Percentiles rank a stretch among this genome's conserved stretches.
Evolutionary conservation across 2,113 vertebrate genomes (phyloP).

Genomic region (Ellobius talpinus): DNA sequence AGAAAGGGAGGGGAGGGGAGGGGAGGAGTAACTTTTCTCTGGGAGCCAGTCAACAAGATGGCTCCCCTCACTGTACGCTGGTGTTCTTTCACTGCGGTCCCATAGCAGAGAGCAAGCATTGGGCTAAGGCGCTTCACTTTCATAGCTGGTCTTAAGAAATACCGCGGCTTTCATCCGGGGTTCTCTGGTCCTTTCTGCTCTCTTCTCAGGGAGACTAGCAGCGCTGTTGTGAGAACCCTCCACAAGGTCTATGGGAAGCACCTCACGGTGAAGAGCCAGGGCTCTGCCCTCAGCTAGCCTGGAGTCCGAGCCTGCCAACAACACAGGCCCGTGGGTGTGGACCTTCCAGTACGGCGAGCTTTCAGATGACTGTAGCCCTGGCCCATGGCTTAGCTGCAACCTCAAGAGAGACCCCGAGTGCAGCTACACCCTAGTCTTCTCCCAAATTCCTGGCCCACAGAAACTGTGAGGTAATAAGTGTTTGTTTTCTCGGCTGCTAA

Average conservation of each 20-base stretch:
- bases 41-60: neutral
- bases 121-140: neutral
- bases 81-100: neutral
- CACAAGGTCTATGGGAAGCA: neutral
- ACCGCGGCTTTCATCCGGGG: neutral
- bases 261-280: neutral
- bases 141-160: neutral
- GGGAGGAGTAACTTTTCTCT: neutral
- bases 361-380: neutral
- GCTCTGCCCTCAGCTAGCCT: neutral
- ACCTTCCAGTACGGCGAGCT: neutral
- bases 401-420: neutral
- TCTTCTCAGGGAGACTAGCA: neutral
- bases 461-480: slow-evolving; percentile 3
- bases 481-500: neutral
- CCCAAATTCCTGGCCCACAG: neutral
- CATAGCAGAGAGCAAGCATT: neutral
- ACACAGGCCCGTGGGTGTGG: neutral
- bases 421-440: neutral
- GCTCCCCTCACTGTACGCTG: no score
- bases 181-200: neutral
- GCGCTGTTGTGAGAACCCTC: neutral
- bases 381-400: neutral
- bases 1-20: neutral
- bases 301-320: neutral